Base-by-base conservation (phyloP, 2,113 vertebrate genomes). In the Pollachius pollachius region DNA sequence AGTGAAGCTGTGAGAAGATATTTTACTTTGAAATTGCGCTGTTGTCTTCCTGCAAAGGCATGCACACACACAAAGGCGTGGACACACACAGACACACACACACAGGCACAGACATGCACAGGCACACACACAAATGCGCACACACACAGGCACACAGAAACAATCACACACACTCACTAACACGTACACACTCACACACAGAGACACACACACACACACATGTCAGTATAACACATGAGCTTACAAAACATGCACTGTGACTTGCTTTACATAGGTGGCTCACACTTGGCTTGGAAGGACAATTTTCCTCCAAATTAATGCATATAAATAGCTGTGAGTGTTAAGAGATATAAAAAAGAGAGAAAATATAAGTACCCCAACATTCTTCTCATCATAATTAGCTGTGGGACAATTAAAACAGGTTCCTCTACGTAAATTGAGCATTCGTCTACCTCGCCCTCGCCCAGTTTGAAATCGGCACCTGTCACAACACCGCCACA, bases 371-470 rank as follows among this genome's bases (percentile, higher is more conserved):
- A 37, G 3, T 13, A 54, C 12, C 52, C 52, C 52, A 37, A 61
- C 59, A 92, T 94, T 94, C 92, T 95, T 94, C 82, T 95, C 96
- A 94, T 96, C 96, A 97, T 97, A 98, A 99, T 98, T 98, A 98
- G 95, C 96, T 93, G 93, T 92, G 96, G 94, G 96, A 97, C 97
- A 97, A 98, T 98, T 99, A 98, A 98, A 98, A 56, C 37, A 11
- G 96, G 96, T 97, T 98, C 95, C 95, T 96, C 94, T 95, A 96
- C 95, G 96, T 97, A 98, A 98, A 98, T 96, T 96, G 95, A 98
- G 97, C 96, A 96, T 96, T 84, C 97, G 95, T 96, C 96, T 96
- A 93, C 94, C 92, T 95, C 74, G 93, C 12, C 94, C 95, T 77
- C 81, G 95, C 96, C 94, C 93, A 93, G 95, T 94, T 95, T 95